Conservation (phyloP, 2,113 vertebrate genomes). For the Eurystomus gularis region DNA sequence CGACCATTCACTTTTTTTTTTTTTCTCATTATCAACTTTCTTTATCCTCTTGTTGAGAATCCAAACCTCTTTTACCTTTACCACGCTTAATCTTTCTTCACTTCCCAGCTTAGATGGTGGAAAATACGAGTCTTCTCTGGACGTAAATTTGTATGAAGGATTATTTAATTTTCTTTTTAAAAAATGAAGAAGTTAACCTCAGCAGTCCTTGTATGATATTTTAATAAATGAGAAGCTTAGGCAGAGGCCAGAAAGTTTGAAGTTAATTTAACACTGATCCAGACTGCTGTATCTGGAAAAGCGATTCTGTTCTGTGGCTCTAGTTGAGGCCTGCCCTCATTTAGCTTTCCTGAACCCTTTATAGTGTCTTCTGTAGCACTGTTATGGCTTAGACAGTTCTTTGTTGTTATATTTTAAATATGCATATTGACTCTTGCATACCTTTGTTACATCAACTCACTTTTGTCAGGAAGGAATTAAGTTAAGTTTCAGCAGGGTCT, state of each 20-base stretch:
- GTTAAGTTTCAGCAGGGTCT: neutral
- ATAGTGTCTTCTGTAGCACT: neutral
- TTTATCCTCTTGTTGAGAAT: neutral
- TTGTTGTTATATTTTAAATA: neutral
- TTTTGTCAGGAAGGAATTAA: neutral
- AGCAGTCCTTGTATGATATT: neutral
- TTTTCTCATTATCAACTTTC: neutral
- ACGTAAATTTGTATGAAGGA: neutral
- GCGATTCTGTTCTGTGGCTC: neutral
- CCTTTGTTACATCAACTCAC: neutral
- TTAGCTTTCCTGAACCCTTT: neutral
- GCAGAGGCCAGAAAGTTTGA: neutral
- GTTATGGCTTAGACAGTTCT: neutral
- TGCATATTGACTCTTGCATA: neutral
- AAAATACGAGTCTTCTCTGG: neutral
- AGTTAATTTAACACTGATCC: neutral
- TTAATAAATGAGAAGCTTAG: neutral
- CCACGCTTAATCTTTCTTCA: neutral
- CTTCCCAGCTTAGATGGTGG: neutral
- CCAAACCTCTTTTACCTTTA: neutral
- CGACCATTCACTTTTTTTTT: rapidly evolving
- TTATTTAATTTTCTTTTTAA: neutral
- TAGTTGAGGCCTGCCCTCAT: neutral
- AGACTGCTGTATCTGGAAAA: neutral
- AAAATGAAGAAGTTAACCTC: neutral